Evolutionary conservation across 1,140 invertebrate species (phyloP).

Genomic region (Bombus turneri): DNA sequence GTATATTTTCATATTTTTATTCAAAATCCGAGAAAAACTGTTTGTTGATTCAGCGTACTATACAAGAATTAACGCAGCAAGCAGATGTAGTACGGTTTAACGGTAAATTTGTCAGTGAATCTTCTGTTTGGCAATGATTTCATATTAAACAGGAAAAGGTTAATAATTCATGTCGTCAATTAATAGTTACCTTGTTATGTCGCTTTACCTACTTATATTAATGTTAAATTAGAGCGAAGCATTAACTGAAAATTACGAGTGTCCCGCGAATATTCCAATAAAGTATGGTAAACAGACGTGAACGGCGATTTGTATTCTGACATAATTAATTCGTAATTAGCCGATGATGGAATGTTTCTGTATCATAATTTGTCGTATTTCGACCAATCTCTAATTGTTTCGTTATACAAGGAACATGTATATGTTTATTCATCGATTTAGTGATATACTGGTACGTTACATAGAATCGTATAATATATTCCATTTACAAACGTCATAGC

Average conservation of each 20-base stretch:
- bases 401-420: not conserved
- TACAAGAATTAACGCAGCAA: not conserved
- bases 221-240: not conserved
- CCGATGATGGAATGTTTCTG: not conserved
- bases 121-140: not conserved
- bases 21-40: too few species aligned
- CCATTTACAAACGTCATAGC: too few species aligned
- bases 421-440: not conserved
- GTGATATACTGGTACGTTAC: not conserved
- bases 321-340: slow-evolving; percentile 1
- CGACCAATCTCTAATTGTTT: not conserved
- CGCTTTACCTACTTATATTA: not conserved
- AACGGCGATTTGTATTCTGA: not conserved
- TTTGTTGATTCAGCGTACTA: not conserved
- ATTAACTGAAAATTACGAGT: not conserved
- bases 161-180: not conserved
- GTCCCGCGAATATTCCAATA: not conserved
- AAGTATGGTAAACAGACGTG: not conserved
- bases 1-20: not conserved
- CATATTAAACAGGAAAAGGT: not conserved
- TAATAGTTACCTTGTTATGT: not conserved
- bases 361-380: not conserved
- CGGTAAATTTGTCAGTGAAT: not conserved
- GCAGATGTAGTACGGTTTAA: not conserved
- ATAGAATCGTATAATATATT: not conserved